Conservation (phyloP, 2,888 invertebrate species). For the Eremobia ochroleuca region DNA sequence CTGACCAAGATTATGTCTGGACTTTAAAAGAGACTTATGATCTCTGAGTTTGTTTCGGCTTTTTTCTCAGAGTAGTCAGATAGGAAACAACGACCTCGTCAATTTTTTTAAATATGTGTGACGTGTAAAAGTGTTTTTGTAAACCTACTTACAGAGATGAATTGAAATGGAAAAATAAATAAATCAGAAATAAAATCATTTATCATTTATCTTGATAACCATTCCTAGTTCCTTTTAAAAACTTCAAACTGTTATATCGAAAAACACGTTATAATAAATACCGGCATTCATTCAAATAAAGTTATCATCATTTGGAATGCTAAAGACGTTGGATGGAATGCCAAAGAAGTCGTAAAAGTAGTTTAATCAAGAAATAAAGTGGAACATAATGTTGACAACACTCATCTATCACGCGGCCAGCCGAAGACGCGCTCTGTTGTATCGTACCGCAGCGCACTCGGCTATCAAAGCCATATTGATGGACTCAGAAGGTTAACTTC, state of each 20-base stretch:
- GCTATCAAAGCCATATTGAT: neutral
- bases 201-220: too few relatives aligned
- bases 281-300: constrained; percentile 18
- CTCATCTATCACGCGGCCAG: constrained; percentile 61
- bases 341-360: constrained; percentile 39
- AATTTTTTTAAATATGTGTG: too few relatives aligned
- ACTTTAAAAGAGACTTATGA: too few relatives aligned
- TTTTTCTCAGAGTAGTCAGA: too few relatives aligned
- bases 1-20: too few relatives aligned
- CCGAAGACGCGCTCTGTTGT: constrained; percentile 45
- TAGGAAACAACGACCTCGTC: too few relatives aligned
- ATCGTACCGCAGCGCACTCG: constrained; percentile 33
- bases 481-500: constrained; percentile 31
- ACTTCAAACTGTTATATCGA: neutral
- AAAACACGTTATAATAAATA: neutral
- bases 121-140: too few relatives aligned
- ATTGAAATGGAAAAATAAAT: too few relatives aligned
- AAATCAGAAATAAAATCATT: too few relatives aligned
- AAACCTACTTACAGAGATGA: too few relatives aligned
- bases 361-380: constrained; percentile 53
- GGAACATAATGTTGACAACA: constrained; percentile 41
- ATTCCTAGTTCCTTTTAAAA: neutral
- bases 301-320: neutral
- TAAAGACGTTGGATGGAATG: constrained; percentile 25
- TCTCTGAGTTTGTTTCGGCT: too few relatives aligned